phyloP scores from a whole-genome alignment of 2,888 invertebrate genomes.

The Eupithecia dodoneata region DNA sequence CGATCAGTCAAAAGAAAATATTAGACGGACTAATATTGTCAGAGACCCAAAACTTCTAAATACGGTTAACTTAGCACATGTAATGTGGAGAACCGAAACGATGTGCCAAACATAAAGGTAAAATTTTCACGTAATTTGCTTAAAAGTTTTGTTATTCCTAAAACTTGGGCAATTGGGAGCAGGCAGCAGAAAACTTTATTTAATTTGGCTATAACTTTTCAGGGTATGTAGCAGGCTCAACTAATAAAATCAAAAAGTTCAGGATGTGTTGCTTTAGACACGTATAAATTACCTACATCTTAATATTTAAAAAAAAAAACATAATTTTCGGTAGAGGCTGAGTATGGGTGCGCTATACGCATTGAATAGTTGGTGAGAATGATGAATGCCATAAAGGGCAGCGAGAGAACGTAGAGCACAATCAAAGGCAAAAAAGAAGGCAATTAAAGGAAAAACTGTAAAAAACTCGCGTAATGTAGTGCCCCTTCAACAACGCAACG shows the following conservation, averaged over 20 bases:
- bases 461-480: neutral
- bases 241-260: neutral
- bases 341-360: neutral
- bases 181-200: conserved; percentile 17
- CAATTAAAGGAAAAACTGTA: neutral
- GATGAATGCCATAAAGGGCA: neutral
- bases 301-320: neutral
- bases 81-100: neutral
- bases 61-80: neutral
- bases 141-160: conserved; percentile 11
- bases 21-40: neutral
- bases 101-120: conserved; percentile 1
- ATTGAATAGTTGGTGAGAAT: neutral
- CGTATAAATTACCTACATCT: neutral
- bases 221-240: neutral
- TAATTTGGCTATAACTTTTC: conserved; percentile 20
- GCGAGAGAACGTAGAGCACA: neutral
- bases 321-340: neutral
- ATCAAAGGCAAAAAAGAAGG: neutral
- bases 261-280: neutral
- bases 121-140: conserved; percentile 11
- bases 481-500: neutral
- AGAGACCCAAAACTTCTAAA: conserved; percentile 1
- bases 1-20: neutral
- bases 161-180: conserved; percentile 12